Evolutionary conservation across 2,113 vertebrate species (phyloP), one percentile per base, ranked within the genome.

Genomic region (Felis chaus): DNA sequence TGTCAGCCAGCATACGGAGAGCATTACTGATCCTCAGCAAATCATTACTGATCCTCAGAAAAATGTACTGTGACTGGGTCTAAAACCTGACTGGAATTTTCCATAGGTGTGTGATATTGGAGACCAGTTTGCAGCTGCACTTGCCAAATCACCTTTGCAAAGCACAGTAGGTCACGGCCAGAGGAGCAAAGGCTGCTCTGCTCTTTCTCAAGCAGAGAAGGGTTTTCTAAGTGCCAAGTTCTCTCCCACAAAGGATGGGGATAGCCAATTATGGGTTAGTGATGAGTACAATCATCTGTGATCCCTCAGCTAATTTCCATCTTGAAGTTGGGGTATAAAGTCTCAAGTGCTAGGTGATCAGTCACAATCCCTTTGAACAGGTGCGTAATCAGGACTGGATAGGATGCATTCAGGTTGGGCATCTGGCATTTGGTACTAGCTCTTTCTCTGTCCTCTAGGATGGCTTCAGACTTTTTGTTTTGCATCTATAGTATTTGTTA

Each of bases 11-110:
- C 41, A 45, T 45, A 45, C 41, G 6, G 41, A 45, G 41, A 45
- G 6, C 41, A 45, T 45, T 45, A 45, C 41, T 45, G 41, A 45
- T 45, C 41, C 41, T 45, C 41, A 45, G 41, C 41, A 94, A 97
- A 95, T 94, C 95, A 94, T 97, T 95, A 95, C 97, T 95, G 96
- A 97, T 96, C 97, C 96, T 97, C 96, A 88, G 96, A 61, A 97
- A 95, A 97, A 95, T 89, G 81, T 91, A 61, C 85, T 82, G 65
- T 78, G 81, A 55, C 97, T 91, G 61, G 18, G 65, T 69, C 74
- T 94, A 48, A 95, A 90, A 95, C 91, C 81, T 97, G 95, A 86
- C 81, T 82, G 95, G 93, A 97, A 94, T 97, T 96, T 96, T 89
- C 91, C 82, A 86, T 92, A 50, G 61, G 96, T 84, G 93, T 91